Base-by-base conservation (phyloP, 2,888 invertebrate genomes). In the Lapara coniferarum region DNA sequence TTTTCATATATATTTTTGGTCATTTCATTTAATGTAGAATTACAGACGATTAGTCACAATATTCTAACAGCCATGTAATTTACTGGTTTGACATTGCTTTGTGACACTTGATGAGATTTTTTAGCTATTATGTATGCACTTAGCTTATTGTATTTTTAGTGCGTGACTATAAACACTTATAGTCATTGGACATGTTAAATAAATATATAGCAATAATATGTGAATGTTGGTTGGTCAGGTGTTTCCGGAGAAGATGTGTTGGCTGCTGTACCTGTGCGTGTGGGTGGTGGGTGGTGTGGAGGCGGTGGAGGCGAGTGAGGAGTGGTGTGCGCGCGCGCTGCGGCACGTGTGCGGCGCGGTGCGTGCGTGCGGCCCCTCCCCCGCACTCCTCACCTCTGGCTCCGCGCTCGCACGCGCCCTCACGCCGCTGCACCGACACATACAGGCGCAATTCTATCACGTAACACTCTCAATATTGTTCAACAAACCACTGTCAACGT, bases 381-480 rank as follows among this genome's bases (percentile, higher is more conserved):
- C 13, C 3, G 53, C 44, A 63, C 69, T 52, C 12, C 30, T 66
- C 44, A 53, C 56, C 25, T 67, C 68, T n/a, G 70, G 63, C 56
- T 30, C 63, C 63, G 59, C 53, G 57, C 57, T 58, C 57, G 30
- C 63, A 10, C 55, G 4, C 46, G 19, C 49, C 13, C 49, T 5
- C 56, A 4, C 16, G 12, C 37, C n/a, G 2, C 59, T 10, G 0
- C 16, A 25, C 49, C 4, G 19, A 49, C 63, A 63, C 16, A 19
- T 19, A 55, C 55, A 10, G 56, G 10, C 13, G 10, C 19, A 7
- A 1, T 63, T 63, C 63, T 63, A 63, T 19, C n/a, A 49, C 12
- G 63, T 63, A 12, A 16, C 8, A 0, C 7, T 2, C 25, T 25
- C 25, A 25, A 25, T 25, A 25, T 25, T 25, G 25, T 25, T 25